Evolutionary conservation across 2,797 vertebrate genomes (phyloP).

Genomic region (Botia almorhae): DNA sequence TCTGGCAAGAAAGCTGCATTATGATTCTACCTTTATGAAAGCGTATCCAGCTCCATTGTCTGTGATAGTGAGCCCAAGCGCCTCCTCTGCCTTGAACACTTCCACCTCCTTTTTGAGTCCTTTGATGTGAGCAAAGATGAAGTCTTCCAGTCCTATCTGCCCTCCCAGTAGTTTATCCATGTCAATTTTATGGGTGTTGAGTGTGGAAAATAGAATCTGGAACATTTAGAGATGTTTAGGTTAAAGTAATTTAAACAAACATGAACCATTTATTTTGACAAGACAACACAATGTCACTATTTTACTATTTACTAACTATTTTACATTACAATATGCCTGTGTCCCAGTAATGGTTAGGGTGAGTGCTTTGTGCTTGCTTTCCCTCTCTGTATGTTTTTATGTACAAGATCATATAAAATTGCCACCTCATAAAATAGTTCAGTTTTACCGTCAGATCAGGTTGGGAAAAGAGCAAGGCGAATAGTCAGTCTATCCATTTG

Average conservation of each 20-base stretch:
- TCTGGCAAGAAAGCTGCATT: background rate
- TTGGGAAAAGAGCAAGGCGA: too few species aligned
- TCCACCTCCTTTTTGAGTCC: conserved; percentile 92
- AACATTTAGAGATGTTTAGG: background rate
- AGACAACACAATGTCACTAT: too few species aligned
- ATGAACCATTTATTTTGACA: too few species aligned
- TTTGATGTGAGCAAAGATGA: conserved; percentile 95
- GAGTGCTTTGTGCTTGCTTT: too few species aligned
- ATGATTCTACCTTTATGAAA: conserved; percentile 89
- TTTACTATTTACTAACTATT: too few species aligned
- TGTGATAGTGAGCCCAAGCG: conserved; percentile 94
- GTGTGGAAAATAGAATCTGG: conserved; percentile 96
- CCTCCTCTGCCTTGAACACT: conserved; percentile 87
- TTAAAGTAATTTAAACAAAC: background rate
- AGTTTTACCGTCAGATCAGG: too few species aligned
- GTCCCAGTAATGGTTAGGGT: too few species aligned
- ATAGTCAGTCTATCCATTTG: too few species aligned
- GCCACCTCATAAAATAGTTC: too few species aligned
- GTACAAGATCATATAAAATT: too few species aligned
- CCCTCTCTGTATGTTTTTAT: too few species aligned
- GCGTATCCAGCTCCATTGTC: conserved; percentile 92
- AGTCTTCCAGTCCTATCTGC: conserved; percentile 95
- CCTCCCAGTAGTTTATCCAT: conserved; percentile 94
- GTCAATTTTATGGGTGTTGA: conserved; percentile 96
- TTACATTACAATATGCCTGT: too few species aligned